Conservation (phyloP, 2,888 invertebrate genomes). For the Diadegma fenestrale region DNA sequence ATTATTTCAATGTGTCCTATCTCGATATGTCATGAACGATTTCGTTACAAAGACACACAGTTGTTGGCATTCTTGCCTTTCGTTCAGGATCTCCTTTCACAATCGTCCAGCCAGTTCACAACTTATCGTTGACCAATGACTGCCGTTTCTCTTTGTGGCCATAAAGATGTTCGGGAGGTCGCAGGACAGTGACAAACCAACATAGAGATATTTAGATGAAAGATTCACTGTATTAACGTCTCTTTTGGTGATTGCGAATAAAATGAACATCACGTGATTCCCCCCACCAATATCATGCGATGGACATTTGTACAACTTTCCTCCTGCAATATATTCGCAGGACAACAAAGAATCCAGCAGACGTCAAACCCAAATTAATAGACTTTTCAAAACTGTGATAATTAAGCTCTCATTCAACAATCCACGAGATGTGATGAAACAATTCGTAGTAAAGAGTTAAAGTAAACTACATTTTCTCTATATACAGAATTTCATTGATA, state of each 20-base stretch:
- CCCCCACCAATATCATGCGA: background rate
- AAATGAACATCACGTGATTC: background rate
- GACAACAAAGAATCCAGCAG: background rate
- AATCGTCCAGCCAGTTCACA: background rate
- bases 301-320: background rate
- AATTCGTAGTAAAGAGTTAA: no score
- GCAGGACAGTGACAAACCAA: background rate
- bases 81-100: background rate
- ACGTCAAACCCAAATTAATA: background rate
- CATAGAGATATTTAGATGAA: background rate
- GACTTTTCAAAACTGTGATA: no score
- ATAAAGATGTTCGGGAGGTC: background rate
- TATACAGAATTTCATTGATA: no score
- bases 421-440: no score
- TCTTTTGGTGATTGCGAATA: no score
- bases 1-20: slow-evolving; percentile 40
- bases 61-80: slow-evolving; percentile 17
- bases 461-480: no score
- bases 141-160: background rate
- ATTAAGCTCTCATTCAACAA: no score
- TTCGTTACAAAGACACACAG: background rate
- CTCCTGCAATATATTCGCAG: background rate
- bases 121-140: slow-evolving; percentile 5
- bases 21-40: slow-evolving; percentile 1
- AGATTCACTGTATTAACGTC: background rate